Evolutionary conservation across 2,797 vertebrate species (phyloP).

Genomic region (Ataeniobius toweri): DNA sequence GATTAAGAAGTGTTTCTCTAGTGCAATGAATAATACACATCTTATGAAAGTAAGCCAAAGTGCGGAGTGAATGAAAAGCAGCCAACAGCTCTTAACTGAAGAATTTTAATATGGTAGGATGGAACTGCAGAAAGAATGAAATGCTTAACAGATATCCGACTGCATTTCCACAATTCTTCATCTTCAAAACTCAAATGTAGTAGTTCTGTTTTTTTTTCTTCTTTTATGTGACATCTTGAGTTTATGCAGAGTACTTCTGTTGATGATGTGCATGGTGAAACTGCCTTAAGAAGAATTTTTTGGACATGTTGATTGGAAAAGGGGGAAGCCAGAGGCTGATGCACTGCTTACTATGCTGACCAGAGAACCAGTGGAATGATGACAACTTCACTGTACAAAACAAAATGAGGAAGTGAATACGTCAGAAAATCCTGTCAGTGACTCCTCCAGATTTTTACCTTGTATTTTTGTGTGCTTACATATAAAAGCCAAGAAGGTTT

Average conservation of each 20-base stretch:
- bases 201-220: not conserved
- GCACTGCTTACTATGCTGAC: not conserved
- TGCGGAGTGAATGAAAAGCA: not conserved
- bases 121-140: not conserved
- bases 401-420: not conserved
- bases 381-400: not conserved
- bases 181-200: not conserved
- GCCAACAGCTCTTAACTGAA: not conserved
- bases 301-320: accelerated
- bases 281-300: not conserved
- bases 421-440: not conserved
- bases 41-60: not conserved
- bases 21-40: not conserved
- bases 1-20: not conserved
- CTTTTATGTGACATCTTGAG: not conserved
- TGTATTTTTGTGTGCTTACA: too few species aligned
- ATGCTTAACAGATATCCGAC: not conserved
- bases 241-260: not conserved
- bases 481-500: not conserved
- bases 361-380: not conserved
- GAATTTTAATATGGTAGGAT: not conserved
- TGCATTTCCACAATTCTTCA: too few species aligned
- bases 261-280: not conserved
- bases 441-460: not conserved
- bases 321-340: not conserved